Conservation (phyloP, 2,888 invertebrate genomes). For the Pemphredon lugubris region DNA sequence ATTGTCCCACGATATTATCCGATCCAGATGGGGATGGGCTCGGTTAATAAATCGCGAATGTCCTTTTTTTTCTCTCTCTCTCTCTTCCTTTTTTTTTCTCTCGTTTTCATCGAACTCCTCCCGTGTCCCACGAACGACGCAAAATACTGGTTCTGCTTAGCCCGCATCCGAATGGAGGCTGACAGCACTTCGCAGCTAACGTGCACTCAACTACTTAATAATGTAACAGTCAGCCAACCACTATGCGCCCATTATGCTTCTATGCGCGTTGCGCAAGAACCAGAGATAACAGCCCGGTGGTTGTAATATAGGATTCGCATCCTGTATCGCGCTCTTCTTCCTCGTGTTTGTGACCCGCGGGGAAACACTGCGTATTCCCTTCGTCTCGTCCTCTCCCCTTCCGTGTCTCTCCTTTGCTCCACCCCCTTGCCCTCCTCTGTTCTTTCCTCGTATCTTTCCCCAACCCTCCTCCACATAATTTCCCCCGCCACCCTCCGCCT, state of each 20-base stretch:
- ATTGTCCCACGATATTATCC: no score
- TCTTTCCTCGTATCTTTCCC: background rate
- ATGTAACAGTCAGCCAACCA: conserved; percentile 76
- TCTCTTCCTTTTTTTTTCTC: background rate
- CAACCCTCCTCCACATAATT: background rate
- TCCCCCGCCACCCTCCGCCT: background rate
- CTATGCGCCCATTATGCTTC: conserved; percentile 75
- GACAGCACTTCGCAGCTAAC: conserved; percentile 76
- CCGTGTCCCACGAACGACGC: conserved; percentile 6
- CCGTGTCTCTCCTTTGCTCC: no score
- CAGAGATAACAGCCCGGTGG: conserved; percentile 59
- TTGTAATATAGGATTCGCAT: conserved; percentile 64
- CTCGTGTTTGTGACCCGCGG: conserved; percentile 43
- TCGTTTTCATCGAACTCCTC: background rate
- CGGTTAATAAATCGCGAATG: no score
- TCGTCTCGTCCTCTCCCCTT: no score
- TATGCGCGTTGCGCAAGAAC: conserved; percentile 68
- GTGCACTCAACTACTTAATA: conserved; percentile 78
- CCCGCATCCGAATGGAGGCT: conserved; percentile 70
- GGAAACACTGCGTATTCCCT: conserved; percentile 28
- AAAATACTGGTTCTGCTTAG: conserved; percentile 60
- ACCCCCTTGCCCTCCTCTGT: no score
- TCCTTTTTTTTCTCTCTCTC: background rate
- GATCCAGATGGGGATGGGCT: no score
- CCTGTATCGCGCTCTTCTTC: conserved; percentile 49